Conservation (phyloP, 2,113 vertebrate species). For the Pachyramphus minor region DNA sequence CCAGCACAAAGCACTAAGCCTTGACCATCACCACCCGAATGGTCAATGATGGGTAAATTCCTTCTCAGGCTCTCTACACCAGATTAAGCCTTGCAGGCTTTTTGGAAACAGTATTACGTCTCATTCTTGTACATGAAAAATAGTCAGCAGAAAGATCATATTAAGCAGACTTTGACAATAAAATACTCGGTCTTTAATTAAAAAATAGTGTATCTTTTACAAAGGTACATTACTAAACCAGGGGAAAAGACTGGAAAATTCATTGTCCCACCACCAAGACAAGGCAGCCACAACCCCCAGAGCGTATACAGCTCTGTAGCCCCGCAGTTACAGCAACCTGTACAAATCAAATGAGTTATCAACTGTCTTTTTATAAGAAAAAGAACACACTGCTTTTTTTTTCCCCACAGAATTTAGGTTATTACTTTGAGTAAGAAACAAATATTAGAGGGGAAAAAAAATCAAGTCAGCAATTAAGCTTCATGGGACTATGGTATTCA, state of each 20-base stretch:
- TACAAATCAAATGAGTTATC: neutral
- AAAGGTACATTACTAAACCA: neutral
- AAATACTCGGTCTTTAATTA: neutral
- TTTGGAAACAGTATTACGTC: neutral
- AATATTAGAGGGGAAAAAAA: neutral
- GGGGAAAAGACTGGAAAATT: neutral
- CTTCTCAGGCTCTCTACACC: neutral
- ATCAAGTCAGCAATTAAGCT: neutral
- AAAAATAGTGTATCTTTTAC: neutral
- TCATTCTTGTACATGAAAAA: neutral
- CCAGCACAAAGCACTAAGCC: neutral
- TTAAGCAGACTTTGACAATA: neutral
- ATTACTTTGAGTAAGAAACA: neutral
- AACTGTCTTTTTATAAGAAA: neutral
- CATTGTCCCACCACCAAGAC: neutral
- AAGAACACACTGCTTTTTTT: neutral
- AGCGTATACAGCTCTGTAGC: rapidly evolving
- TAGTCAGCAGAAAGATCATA: neutral
- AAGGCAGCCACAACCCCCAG: neutral
- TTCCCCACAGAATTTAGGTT: neutral
- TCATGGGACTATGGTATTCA: neutral
- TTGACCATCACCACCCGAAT: neutral
- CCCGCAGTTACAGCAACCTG: neutral
- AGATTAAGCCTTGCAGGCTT: neutral
- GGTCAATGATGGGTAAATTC: neutral